Evolutionary conservation across 2,797 vertebrate species (phyloP).

Genomic region (Tarsius wallacei): DNA sequence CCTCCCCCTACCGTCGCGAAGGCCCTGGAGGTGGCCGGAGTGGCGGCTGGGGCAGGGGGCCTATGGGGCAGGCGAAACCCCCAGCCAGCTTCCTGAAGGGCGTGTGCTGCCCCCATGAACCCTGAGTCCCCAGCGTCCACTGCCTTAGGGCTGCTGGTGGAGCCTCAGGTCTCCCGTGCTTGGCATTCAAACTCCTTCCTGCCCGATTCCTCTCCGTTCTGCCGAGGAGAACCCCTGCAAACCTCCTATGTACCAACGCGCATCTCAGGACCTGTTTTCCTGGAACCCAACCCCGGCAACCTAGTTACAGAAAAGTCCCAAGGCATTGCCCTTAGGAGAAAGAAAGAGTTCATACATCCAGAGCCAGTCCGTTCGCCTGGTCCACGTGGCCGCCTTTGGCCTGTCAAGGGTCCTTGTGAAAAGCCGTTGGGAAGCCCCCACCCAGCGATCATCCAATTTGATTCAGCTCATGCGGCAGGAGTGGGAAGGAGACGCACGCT

Average conservation of each 20-base stretch:
- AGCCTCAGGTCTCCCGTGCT: background rate
- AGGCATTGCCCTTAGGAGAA: background rate
- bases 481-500: background rate
- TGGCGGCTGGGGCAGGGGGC: no score
- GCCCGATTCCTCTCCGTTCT: background rate
- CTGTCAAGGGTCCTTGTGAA: background rate
- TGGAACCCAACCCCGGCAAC: background rate
- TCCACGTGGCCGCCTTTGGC: background rate
- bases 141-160: fast-evolving
- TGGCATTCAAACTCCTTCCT: no score
- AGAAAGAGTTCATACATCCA: no score
- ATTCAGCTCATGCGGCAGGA: background rate
- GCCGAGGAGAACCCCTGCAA: background rate
- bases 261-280: background rate
- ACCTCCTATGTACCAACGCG: background rate
- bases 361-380: no score
- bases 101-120: background rate
- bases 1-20: fast-evolving
- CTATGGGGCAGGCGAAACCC: fast-evolving
- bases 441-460: no score
- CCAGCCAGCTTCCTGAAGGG: no score
- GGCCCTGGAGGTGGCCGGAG: fast-evolving
- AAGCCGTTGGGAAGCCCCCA: no score
- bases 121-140: background rate
- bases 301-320: background rate